These are phyloP conservation scores for Ceratosolen solmsi DNA, from an alignment of 1,140 invertebrate species.

Conservation along the genomic window DNA sequence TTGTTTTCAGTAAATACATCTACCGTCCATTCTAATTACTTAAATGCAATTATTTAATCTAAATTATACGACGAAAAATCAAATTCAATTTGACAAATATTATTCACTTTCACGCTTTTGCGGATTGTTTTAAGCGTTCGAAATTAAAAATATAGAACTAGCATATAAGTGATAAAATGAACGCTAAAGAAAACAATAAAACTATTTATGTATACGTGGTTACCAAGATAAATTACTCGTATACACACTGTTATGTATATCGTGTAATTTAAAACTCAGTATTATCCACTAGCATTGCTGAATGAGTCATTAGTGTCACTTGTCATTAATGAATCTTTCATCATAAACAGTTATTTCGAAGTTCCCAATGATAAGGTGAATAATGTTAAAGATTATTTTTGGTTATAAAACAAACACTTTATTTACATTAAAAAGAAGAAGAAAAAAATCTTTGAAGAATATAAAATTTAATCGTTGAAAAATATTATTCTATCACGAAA, in stretches of 20 bases:
- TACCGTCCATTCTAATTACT: no score
- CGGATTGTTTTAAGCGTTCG: no score
- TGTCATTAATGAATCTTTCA: slow-evolving; percentile 10
- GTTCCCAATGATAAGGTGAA: slow-evolving; percentile 14
- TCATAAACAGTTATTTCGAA: slow-evolving; percentile 1
- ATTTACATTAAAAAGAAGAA: neutral
- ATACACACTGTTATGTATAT: neutral
- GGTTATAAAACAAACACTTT: neutral
- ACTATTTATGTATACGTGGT: neutral
- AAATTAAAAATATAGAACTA: no score
- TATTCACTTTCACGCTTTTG: no score
- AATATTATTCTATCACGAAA: no score
- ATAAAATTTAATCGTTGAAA: no score
- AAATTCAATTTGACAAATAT: no score
- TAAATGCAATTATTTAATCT: no score
- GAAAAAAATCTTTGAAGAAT: neutral
- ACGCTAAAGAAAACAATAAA: neutral
- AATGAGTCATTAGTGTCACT: slow-evolving; percentile 17
- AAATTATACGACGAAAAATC: no score
- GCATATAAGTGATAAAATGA: no score
- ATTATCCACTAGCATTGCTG: neutral
- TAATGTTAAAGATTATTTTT: neutral
- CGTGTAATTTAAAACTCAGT: neutral
- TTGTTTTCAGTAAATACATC: neutral
- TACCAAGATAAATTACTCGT: neutral